Evolutionary conservation across 1,140 invertebrate genomes (phyloP), one percentile per base, ranked within the genome.

Genomic region (Leptinotarsa defecta): DNA sequence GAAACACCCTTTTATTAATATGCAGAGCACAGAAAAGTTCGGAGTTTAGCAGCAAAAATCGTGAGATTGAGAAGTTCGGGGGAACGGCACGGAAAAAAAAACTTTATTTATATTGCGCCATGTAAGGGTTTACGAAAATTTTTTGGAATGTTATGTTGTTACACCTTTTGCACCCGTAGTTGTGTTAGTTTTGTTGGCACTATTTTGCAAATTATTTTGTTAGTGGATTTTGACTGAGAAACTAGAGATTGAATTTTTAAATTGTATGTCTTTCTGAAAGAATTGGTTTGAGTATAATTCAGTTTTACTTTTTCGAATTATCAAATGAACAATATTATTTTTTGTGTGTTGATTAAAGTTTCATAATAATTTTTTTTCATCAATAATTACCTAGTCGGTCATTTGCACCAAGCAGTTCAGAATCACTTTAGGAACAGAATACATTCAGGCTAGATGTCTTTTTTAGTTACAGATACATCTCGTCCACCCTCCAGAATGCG

Each of bases 81-180:
- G 67, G 83, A 84, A 74, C 81, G 82, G 52, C 82, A 82, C 67
- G 79, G 79, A 68, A 82, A 81, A 83, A 84, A 85, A 78, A 81
- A 81, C 74, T 82, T 83, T 80, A 62, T 78, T 77, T 84, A 80
- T 77, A 72, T 82, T 22, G 73, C 80, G 70, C 81, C 81, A 76
- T 74, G 84, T 85, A 85, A 85, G 84, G 75, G 74, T 68, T 48
- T 48, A 67, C 17, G 19, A 71, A 67, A 65, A 57, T 57, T 74
- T 71, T 52, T 71, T 74, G 71, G 74, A 78, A 78, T 78, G 74
- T 43, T 48, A n/a, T 34, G 11, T 27, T 65, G 48, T 65, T 48
- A 43, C 48, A 73, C 63, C 34, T 13, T 65, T 48, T 73, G 62
- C 62, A 73, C 71, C 15, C 43, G 71, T 73, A 73, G 71, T 70